A percentile compares a stretch with the other conserved stretches of the same genome.
Evolutionary conservation across 2,113 vertebrate genomes (phyloP).

Genomic region (Erythrocebus patas): DNA sequence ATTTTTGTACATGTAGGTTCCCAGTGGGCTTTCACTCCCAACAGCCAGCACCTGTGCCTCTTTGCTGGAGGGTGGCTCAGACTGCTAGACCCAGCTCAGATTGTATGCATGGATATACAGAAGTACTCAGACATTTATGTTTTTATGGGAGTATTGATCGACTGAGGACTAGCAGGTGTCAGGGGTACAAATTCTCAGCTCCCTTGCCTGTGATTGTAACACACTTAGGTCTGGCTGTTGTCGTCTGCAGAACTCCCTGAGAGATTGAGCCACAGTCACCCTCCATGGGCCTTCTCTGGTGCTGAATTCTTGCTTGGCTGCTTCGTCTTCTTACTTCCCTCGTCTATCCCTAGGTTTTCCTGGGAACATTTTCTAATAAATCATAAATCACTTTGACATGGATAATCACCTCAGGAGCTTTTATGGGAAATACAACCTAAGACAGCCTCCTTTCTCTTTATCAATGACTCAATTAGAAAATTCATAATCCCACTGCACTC

Average conservation of each 20-base stretch:
- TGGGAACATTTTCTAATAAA: neutral
- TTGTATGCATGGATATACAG: fast-evolving
- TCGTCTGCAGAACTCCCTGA: neutral
- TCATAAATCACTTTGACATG: neutral
- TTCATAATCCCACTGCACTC: neutral
- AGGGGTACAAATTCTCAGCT: neutral
- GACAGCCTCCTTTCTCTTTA: neutral
- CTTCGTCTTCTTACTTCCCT: neutral
- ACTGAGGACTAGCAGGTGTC: neutral
- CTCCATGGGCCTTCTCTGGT: neutral
- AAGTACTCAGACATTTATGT: neutral
- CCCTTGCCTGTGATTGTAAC: neutral
- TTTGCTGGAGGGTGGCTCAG: neutral
- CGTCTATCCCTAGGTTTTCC: neutral
- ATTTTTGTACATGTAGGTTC: neutral
- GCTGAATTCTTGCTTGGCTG: neutral
- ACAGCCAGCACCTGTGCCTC: neutral
- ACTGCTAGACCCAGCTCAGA: neutral
- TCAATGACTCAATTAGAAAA: neutral
- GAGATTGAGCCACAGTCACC: neutral
- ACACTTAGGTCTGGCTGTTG: neutral
- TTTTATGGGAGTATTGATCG: neutral
- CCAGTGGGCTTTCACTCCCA: neutral
- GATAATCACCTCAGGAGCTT: neutral
- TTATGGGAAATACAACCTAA: neutral